These are phyloP conservation scores for Lycopodina hypogea DNA, from an alignment of 37 sponge, comb jelly and placozoan species.

Conservation along the genomic window DNA sequence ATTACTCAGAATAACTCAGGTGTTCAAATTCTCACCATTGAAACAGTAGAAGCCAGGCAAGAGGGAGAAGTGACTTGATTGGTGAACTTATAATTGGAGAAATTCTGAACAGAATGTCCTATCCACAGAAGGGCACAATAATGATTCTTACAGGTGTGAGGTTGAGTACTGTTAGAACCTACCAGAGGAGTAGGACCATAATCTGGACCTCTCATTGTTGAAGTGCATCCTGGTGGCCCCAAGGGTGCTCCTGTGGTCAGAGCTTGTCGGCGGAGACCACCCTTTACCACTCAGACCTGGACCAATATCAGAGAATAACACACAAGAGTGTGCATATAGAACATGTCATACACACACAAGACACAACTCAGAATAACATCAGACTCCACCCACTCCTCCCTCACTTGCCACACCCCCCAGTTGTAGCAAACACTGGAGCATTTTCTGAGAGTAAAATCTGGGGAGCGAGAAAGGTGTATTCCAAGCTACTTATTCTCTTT, in stretches of 20 bases:
- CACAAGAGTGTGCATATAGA: too few relatives aligned
- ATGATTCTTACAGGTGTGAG: neutral
- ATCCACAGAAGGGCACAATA: neutral
- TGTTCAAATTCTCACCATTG: too few relatives aligned
- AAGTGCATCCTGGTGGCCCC: slow-evolving; percentile 32
- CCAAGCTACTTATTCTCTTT: too few relatives aligned
- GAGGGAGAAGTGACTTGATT: neutral
- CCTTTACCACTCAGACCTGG: slow-evolving; percentile 19
- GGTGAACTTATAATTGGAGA: neutral
- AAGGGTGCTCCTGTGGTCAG: slow-evolving; percentile 11
- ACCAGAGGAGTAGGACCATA: slow-evolving; percentile 66
- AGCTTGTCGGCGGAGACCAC: slow-evolving; percentile 16
- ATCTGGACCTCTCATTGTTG: slow-evolving; percentile 45
- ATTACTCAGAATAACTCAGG: too few relatives aligned
- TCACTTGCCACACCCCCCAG: too few relatives aligned
- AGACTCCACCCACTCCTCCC: too few relatives aligned
- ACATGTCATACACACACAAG: too few relatives aligned
- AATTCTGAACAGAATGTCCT: neutral
- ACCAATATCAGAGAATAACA: too few relatives aligned
- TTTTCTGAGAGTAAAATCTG: too few relatives aligned
- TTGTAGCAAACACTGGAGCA: too few relatives aligned
- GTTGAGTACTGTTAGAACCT: neutral
- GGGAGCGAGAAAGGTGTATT: too few relatives aligned
- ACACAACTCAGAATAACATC: too few relatives aligned
- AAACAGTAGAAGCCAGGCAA: neutral